Evolutionary conservation across 2,888 invertebrate species (phyloP).

Genomic region (Latheticus oryzae): DNA sequence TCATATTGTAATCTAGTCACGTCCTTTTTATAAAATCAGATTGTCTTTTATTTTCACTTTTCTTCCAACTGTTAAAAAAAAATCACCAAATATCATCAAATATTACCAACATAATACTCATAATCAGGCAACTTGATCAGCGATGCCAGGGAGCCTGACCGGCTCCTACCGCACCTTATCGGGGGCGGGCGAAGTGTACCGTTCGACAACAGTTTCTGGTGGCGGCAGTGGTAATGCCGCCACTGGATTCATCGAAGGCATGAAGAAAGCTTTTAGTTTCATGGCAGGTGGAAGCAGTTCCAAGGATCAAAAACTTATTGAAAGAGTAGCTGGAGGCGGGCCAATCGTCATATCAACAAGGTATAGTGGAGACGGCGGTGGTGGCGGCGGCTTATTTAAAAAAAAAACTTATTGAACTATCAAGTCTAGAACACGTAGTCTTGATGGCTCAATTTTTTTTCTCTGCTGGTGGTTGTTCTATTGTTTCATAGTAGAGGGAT

Average conservation of each 20-base stretch:
- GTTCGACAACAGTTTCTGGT: conserved; percentile 70
- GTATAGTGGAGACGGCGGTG: conserved; percentile 48
- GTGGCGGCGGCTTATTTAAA: conserved; percentile 23
- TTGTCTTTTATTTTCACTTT: conserved; percentile 8
- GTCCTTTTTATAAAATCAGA: conserved; percentile 25
- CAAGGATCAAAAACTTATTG: conserved; percentile 52
- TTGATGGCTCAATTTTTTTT: too few species aligned
- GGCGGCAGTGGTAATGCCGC: conserved; percentile 39
- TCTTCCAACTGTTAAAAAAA: too few species aligned
- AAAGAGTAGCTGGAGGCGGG: conserved; percentile 44
- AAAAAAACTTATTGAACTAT: too few species aligned
- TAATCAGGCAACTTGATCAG: conserved; percentile 31
- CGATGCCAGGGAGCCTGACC: conserved; percentile 74
- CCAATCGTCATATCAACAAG: conserved; percentile 57
- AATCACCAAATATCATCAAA: too few species aligned
- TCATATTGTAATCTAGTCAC: conserved; percentile 6
- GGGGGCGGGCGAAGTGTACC: conserved; percentile 69
- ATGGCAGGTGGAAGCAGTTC: conserved; percentile 45
- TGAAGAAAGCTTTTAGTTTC: conserved; percentile 72
- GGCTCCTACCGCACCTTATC: conserved; percentile 73
- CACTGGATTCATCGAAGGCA: conserved; percentile 69
- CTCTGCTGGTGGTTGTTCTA: too few species aligned
- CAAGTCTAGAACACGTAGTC: too few species aligned
- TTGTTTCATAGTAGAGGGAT: too few species aligned
- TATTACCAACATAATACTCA: conserved; percentile 26